Conservation (phyloP, 1,140 invertebrate genomes). For the Drosophila yakuba region DNA sequence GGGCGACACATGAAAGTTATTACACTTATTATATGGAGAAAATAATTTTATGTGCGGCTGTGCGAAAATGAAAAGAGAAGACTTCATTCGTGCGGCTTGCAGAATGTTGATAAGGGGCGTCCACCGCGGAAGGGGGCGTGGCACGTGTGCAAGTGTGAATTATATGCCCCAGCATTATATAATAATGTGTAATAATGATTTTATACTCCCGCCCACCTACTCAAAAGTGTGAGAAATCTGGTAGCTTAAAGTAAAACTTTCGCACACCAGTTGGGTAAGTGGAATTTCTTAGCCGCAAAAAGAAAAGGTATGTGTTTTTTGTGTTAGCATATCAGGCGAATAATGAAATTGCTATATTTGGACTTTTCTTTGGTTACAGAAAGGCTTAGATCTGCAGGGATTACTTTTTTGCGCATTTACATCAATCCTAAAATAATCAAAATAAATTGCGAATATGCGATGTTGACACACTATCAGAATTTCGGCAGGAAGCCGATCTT, state of each 20-base stretch:
- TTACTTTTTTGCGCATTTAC: no score
- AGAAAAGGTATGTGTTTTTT: no score
- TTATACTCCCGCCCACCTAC: slow-evolving; percentile 17
- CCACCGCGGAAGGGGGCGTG: slow-evolving; percentile 24
- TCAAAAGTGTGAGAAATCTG: slow-evolving; percentile 1
- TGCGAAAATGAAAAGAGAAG: slow-evolving; percentile 75
- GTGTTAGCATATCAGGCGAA: no score
- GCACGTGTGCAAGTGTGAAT: slow-evolving; percentile 52
- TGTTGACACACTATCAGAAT: no score
- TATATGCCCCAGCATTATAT: slow-evolving; percentile 66
- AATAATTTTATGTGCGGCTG: slow-evolving; percentile 71
- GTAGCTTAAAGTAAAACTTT: background rate
- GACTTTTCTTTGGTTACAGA: no score
- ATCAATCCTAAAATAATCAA: no score
- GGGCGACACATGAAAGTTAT: slow-evolving; percentile 79
- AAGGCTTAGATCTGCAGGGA: no score
- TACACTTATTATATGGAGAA: slow-evolving; percentile 82
- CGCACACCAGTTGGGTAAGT: background rate
- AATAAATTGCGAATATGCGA: no score
- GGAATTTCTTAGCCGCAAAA: background rate
- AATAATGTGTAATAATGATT: slow-evolving; percentile 77
- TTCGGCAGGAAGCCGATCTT: no score
- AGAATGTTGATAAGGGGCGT: slow-evolving; percentile 71
- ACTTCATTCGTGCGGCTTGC: slow-evolving; percentile 75
- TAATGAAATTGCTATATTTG: background rate